Percentiles rank a stretch among this genome's conserved stretches.
These are phyloP conservation scores for Psilanteris sp. DNA, from an alignment of 1,140 invertebrate species.

Conservation along the genomic window DNA sequence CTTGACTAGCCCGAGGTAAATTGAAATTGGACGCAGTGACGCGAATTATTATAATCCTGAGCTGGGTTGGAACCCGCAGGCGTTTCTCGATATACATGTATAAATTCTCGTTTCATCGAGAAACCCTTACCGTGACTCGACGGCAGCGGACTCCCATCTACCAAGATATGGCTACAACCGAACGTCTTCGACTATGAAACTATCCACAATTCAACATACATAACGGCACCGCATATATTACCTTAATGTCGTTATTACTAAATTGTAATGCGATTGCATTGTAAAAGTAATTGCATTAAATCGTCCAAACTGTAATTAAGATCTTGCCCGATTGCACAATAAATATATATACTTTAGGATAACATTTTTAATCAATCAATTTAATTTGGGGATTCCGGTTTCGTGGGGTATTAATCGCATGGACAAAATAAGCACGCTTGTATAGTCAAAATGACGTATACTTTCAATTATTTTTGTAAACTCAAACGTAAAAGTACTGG, in stretches of 20 bases:
- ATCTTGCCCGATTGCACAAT: too few relatives aligned
- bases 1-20: conserved; percentile 65
- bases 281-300: conserved; percentile 22
- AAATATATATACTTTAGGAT: too few relatives aligned
- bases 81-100: conserved; percentile 64
- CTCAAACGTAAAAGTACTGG: too few relatives aligned
- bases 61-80: conserved; percentile 53
- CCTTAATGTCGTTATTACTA: conserved; percentile 14
- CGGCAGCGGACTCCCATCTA: conserved; percentile 24
- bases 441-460: too few relatives aligned
- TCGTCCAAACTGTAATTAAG: not conserved
- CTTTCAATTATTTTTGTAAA: too few relatives aligned
- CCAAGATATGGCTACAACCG: conserved; percentile 18
- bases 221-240: conserved; percentile 17
- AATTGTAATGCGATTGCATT: conserved; percentile 22
- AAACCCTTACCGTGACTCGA: conserved; percentile 37
- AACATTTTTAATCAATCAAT: too few relatives aligned
- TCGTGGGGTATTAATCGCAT: too few relatives aligned
- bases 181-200: conserved; percentile 35
- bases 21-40: conserved; percentile 76
- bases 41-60: conserved; percentile 77
- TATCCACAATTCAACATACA: conserved; percentile 28
- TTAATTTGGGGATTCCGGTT: too few relatives aligned
- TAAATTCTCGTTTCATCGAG: conserved; percentile 49
- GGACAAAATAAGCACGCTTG: too few relatives aligned